Conservation (phyloP, 2,888 invertebrate species). For the Leptinotarsa juncta region DNA sequence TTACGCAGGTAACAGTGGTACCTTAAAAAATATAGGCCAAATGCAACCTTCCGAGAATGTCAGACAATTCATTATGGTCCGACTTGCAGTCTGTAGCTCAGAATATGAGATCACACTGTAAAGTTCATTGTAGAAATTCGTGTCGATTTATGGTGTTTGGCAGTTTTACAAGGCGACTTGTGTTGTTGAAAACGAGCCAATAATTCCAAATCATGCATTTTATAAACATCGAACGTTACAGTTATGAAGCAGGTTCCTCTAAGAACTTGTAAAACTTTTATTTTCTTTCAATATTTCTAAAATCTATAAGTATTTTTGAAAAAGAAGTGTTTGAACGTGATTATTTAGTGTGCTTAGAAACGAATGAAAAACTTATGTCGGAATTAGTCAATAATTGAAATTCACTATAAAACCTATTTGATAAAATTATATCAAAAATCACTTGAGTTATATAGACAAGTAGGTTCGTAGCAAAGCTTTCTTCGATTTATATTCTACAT, state of each 20-base stretch:
- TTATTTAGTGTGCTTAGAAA: no score
- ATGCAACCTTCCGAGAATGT: constrained; percentile 52
- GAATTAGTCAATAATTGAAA: no score
- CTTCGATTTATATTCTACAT: no score
- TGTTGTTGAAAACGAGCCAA: not conserved
- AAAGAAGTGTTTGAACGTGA: no score
- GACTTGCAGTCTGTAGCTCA: constrained; percentile 44
- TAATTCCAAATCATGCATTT: constrained; percentile 18
- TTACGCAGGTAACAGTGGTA: constrained; percentile 42
- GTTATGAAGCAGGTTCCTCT: not conserved
- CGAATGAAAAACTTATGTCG: no score
- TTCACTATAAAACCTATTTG: no score
- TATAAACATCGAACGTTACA: constrained; percentile 1
- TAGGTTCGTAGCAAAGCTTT: no score
- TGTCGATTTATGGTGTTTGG: constrained; percentile 33
- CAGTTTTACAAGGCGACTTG: constrained; percentile 19
- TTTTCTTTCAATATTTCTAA: no score
- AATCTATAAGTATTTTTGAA: no score
- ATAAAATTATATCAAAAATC: no score
- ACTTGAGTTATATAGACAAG: no score
- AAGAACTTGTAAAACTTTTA: no score
- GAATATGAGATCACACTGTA: constrained; percentile 43
- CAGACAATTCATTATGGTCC: constrained; percentile 49
- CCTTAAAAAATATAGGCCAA: constrained; percentile 54
- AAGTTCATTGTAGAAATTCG: constrained; percentile 39